Conservation (phyloP, 2,888 invertebrate genomes). For the Meghimatium bilineatum region DNA sequence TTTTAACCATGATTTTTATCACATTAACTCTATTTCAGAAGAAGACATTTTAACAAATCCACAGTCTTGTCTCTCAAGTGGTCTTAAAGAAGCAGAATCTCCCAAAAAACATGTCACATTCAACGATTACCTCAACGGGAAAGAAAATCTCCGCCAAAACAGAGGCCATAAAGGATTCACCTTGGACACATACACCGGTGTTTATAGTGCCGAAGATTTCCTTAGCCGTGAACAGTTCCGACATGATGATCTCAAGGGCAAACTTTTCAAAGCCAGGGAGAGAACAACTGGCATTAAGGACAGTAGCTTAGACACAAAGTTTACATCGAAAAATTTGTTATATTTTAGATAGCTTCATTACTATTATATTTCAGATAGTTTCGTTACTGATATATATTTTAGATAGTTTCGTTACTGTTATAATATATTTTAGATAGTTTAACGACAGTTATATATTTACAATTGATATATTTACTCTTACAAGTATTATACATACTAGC, state of each 20-base stretch:
- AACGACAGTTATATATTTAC: not conserved
- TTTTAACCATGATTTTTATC: no score
- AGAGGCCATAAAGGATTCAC: conserved; percentile 55
- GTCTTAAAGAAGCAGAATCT: conserved; percentile 63
- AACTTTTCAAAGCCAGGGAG: conserved; percentile 59
- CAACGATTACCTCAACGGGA: conserved; percentile 63
- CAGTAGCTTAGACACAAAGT: conserved; percentile 29
- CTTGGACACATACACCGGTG: conserved; percentile 54
- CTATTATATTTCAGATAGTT: no score
- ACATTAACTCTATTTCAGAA: conserved; percentile 54
- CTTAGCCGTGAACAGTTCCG: conserved; percentile 61
- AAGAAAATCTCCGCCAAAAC: conserved; percentile 66
- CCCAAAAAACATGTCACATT: conserved; percentile 72
- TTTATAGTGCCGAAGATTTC: conserved; percentile 57
- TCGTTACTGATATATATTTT: no score
- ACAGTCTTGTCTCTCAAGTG: conserved; percentile 65
- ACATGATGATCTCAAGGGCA: conserved; percentile 64
- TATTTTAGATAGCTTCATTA: conserved; percentile 43
- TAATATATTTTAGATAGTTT: no score
- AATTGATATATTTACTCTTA: not conserved
- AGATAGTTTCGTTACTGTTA: no score
- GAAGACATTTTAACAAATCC: conserved; percentile 45
- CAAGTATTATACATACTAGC: not conserved
- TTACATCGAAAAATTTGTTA: conserved; percentile 45
- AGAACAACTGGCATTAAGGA: conserved; percentile 58